phyloP scores from a whole-genome alignment of 2,797 vertebrate species.

The Hirundo rustica region DNA sequence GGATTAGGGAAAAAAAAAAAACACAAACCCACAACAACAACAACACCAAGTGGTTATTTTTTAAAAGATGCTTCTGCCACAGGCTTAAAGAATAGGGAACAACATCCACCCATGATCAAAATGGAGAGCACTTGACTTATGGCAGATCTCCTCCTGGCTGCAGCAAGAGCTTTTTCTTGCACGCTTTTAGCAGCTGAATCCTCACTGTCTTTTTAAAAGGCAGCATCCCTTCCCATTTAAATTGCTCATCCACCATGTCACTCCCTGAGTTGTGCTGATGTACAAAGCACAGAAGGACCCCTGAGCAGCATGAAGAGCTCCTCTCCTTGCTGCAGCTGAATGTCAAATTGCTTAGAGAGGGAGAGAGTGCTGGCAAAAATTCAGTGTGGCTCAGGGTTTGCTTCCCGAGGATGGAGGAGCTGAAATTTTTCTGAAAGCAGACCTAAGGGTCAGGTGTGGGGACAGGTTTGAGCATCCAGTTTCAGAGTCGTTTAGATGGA shows the following conservation, averaged over 20 bases:
- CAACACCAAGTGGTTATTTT: constrained; percentile 2
- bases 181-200: constrained; percentile 1
- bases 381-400: neutral
- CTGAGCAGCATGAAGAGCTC: constrained; percentile 21
- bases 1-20: neutral
- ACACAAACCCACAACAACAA: neutral
- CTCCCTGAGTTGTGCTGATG: constrained; percentile 30
- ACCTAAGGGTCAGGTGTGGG: neutral
- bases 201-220: neutral
- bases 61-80: constrained; percentile 5
- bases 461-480: too few species aligned
- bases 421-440: neutral
- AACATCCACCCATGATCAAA: constrained; percentile 16
- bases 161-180: neutral
- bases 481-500: neutral
- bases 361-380: neutral
- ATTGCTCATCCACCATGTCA: neutral
- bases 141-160: neutral
- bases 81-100: neutral
- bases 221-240: constrained; percentile 6
- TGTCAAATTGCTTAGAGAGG: neutral
- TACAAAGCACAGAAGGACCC: constrained; percentile 1
- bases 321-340: constrained; percentile 3
- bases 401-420: neutral
- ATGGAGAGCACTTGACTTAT: constrained; percentile 33